A percentile compares a stretch with the other conserved stretches of the same genome.
Evolutionary conservation across 2,113 vertebrate species (phyloP).

Genomic region (Rhinolophus sinicus): DNA sequence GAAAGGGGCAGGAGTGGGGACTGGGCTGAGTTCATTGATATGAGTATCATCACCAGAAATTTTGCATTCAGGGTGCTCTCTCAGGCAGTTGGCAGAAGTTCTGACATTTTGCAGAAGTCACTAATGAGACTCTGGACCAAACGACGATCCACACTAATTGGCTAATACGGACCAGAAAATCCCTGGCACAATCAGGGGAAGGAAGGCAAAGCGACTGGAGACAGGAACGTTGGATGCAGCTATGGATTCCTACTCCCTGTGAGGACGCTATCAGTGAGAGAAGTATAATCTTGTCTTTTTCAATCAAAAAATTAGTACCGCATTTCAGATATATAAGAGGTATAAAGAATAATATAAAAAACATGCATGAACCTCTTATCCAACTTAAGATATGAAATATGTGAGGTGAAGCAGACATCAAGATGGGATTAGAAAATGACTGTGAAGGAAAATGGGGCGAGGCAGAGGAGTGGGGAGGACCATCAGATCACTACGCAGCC

Average conservation of each 20-base stretch:
- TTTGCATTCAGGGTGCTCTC: neutral
- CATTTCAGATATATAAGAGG: neutral
- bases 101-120: slow-evolving; percentile 49
- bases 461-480: accelerated
- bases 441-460: accelerated
- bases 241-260: accelerated
- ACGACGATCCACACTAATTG: slow-evolving; percentile 35
- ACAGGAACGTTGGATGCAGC: neutral
- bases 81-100: neutral
- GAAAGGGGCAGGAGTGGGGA: accelerated
- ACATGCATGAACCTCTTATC: neutral
- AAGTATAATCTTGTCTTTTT: neutral
- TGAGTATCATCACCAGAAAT: neutral
- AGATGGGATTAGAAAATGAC: neutral
- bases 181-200: neutral
- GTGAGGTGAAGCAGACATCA: neutral
- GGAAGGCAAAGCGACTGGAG: neutral
- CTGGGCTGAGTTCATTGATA: neutral
- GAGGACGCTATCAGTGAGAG: neutral
- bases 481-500: accelerated
- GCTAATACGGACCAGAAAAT: slow-evolving; percentile 40
- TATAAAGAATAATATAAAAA: neutral
- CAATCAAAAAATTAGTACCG: neutral
- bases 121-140: neutral
- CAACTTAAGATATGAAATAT: neutral